Base-by-base conservation (phyloP, 2,113 vertebrate species). In the Coregonus clupeaformis region DNA sequence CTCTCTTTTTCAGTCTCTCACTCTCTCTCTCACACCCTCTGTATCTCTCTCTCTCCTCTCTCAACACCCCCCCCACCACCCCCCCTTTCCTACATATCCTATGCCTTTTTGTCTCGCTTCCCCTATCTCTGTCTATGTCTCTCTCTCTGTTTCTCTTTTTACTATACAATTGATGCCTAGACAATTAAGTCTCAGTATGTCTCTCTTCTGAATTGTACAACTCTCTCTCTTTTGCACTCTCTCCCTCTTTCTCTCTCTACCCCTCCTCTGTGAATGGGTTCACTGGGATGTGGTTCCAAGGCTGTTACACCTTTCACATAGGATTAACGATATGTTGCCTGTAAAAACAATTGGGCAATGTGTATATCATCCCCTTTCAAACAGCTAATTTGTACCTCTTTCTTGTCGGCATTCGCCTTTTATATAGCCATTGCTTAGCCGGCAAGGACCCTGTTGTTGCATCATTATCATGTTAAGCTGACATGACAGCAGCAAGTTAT, bases 251-350 rank as follows among this genome's bases (percentile, higher is more conserved):
- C 24, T 24, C 11, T 9, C 5, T 72, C 29, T 11, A 6, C 25
- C 62, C 3, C 62, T 24, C 25, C 25, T 24, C 62, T 24, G 7
- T 72, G 72, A 73, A 72, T 25, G 77, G 22, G 3, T 60, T 74
- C 49, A 68, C 64, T 6, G 71, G 60, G 73, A 78, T 29, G 67
- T 36, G 30, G 75, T 66, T 45, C 68, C 60, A 64, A 18, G 14
- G 16, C 49, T 27, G 14, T 24, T 42, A 42, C 9, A 42, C 36
- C 36, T 42, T 42, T 42, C 9, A 42, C 36, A 42, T 42, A 11
- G 36, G 7, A 42, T 42, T 11, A 7, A 42, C 36, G 2, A 42
- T 42, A 42, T 42, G 36, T 42, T 42, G 36, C 36, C 36, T 9
- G 36, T 42, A 42, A 42, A 42, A 42, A 42, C 9, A 42, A 11